These are phyloP conservation scores for Climacteris rufus DNA, from an alignment of 2,113 vertebrate species.

Conservation along the genomic window DNA sequence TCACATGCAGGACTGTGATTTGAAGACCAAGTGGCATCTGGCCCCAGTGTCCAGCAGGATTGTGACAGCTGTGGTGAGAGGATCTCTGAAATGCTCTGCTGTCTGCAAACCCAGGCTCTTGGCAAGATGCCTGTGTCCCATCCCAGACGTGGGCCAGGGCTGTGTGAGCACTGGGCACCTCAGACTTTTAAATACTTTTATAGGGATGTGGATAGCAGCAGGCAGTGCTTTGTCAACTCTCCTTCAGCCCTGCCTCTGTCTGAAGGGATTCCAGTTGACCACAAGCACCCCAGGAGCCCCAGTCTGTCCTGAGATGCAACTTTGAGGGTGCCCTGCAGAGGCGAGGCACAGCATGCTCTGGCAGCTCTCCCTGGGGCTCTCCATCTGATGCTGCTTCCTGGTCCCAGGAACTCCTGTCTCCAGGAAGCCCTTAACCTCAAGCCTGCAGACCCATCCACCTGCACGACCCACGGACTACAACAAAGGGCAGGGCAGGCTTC, in stretches of 20 bases:
- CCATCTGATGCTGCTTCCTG: fast-evolving
- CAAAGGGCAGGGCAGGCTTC: neutral
- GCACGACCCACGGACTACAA: fast-evolving
- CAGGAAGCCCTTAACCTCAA: neutral
- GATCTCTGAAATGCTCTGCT: neutral
- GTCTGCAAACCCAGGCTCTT: neutral
- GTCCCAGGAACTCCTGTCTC: neutral
- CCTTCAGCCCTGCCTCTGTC: neutral
- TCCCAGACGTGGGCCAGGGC: neutral
- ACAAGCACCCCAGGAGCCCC: neutral
- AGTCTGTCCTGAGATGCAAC: fast-evolving
- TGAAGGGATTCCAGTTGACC: neutral
- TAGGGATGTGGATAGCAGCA: neutral
- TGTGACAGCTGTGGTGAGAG: fast-evolving
- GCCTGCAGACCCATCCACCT: neutral
- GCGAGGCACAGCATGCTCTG: fast-evolving
- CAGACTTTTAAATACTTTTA: neutral
- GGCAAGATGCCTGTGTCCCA: neutral
- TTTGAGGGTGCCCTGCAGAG: neutral
- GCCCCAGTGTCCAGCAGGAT: neutral
- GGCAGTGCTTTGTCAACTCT: neutral
- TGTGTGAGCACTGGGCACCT: neutral
- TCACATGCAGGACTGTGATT: neutral
- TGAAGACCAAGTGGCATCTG: fast-evolving
- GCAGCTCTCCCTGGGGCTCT: neutral